Evolutionary conservation across 2,113 vertebrate genomes (phyloP), one percentile per base, ranked within the genome.

Genomic region (Hyaena hyaena): DNA sequence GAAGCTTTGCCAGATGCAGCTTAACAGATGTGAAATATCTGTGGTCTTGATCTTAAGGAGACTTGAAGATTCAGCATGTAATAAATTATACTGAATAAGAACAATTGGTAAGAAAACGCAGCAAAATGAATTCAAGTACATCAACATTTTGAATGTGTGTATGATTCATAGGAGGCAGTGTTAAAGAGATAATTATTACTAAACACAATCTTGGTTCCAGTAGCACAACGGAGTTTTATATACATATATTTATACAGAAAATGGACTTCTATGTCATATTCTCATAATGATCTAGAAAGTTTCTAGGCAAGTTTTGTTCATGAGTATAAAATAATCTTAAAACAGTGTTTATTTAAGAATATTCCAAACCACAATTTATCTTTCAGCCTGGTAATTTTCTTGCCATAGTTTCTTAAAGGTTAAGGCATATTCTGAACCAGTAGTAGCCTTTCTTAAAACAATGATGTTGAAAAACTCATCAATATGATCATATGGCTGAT

Each of bases 81-180:
- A 86, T 95, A 92, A 77, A 93, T 90, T 94, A 80, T 48, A 53
- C 5, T 6, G 88, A 55, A 85, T 6, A 68, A 7, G 21, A 88
- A 68, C 6, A 79, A 71, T 85, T 43, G 43, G 1, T 88, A 50
- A 68, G 31, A 35, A 95, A 92, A 83, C 2, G 21, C n/a, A 61
- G 24, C 50, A 87, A 96, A 93, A 28, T 28, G 11, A 69, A 58
- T 24, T 77, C 7, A 58, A 74, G 9, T 4, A 88, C 93, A 74
- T 93, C 90, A 88, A 33, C 11, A 97, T 82, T 68, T 93, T 86
- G 48, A 93, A 83, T 79, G 21, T 92, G 28, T 31, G 16, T 94
- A 77, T 88, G 35, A 85, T 63, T 91, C 61, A 77, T 15, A 88
- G 2, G 33, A 93, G 8, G 9, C 5, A 39, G 0, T 71, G 68